Percentiles rank a stretch among this genome's conserved stretches.
Conservation (phyloP, 2,113 vertebrate species). For the Mesitornis unicolor region DNA sequence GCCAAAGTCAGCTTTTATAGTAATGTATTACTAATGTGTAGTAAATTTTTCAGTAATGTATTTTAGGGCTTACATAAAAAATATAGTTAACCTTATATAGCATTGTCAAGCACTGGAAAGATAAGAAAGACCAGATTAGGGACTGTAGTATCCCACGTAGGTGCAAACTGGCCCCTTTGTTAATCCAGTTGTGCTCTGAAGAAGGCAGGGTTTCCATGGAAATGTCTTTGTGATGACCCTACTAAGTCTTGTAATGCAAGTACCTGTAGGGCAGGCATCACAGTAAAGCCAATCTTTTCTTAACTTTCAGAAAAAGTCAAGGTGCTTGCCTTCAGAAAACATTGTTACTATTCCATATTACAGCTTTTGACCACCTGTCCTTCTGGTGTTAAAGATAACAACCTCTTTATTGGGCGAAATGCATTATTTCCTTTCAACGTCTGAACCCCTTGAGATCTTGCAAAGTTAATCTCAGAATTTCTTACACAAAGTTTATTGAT, state of each 20-base stretch:
- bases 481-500: neutral
- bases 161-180: neutral
- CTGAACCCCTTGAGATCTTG: neutral
- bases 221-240: neutral
- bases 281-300: neutral
- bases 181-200: neutral
- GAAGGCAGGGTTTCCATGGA: neutral
- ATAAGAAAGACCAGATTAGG: neutral
- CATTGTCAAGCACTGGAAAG: neutral
- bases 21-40: no score
- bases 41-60: no score
- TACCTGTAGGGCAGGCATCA: neutral
- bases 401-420: neutral
- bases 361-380: neutral
- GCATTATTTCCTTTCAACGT: neutral
- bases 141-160: neutral
- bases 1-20: neutral
- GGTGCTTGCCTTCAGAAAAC: neutral
- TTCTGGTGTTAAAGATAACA: neutral
- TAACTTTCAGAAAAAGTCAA: neutral
- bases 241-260: neutral
- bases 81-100: neutral
- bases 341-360: neutral
- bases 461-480: neutral
- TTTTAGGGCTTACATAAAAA: neutral